Evolutionary conservation across 1,140 invertebrate genomes (phyloP).

Genomic region (Drosophila sucinea): DNA sequence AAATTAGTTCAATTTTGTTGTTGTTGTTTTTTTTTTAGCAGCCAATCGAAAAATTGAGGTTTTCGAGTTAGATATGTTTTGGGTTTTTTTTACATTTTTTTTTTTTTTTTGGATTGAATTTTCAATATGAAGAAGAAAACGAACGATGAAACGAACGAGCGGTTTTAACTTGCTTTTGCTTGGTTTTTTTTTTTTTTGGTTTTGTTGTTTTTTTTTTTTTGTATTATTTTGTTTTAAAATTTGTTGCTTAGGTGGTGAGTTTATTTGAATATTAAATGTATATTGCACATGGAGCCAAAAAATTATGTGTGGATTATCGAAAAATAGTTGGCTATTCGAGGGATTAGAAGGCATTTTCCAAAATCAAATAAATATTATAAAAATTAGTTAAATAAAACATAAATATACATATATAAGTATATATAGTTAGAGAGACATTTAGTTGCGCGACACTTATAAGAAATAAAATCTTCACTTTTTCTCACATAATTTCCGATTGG

Average conservation of each 20-base stretch:
- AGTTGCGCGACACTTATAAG: slow-evolving; percentile 59
- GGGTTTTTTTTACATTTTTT: slow-evolving; percentile 16
- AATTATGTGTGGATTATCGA: slow-evolving; percentile 50
- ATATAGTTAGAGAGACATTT: not conserved
- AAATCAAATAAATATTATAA: slow-evolving; percentile 55
- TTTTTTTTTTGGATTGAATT: slow-evolving; percentile 39
- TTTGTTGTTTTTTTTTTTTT: slow-evolving; percentile 45
- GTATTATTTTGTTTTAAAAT: slow-evolving; percentile 42
- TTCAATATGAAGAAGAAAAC: slow-evolving; percentile 61
- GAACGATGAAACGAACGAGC: slow-evolving; percentile 54
- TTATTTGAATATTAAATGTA: slow-evolving; percentile 54
- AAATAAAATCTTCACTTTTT: slow-evolving; percentile 33
- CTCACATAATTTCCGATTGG: slow-evolving; percentile 5
- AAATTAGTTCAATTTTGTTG: slow-evolving; percentile 66
- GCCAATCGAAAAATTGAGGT: slow-evolving; percentile 50
- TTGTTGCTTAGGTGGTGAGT: slow-evolving; percentile 64
- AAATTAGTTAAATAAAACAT: slow-evolving; percentile 36
- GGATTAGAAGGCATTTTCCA: slow-evolving; percentile 56
- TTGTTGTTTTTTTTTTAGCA: slow-evolving; percentile 3
- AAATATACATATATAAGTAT: slow-evolving; percentile 14
- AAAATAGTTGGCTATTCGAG: slow-evolving; percentile 65
- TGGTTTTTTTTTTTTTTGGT: slow-evolving; percentile 6
- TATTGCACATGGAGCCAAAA: slow-evolving; percentile 80
- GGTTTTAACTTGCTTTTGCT: slow-evolving; percentile 68
- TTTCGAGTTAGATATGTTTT: slow-evolving; percentile 33